These are phyloP conservation scores for Eufriesea mexicana DNA, from an alignment of 1,140 invertebrate genomes.

Conservation along the genomic window DNA sequence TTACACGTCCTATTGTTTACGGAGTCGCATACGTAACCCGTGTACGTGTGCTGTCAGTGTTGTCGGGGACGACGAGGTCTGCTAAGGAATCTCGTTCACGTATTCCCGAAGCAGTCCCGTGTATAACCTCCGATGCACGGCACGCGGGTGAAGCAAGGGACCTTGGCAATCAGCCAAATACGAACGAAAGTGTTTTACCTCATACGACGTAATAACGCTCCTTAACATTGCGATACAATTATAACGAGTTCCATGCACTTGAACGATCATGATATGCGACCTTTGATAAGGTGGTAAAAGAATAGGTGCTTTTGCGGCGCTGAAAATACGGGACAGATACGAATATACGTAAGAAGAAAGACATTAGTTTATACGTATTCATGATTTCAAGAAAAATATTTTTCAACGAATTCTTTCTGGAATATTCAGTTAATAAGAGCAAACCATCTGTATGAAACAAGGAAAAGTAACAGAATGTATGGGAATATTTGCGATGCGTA, in stretches of 20 bases:
- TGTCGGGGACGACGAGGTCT: conserved; percentile 19
- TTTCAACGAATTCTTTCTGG: not conserved
- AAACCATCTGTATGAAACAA: too few species aligned
- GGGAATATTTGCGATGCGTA: not conserved
- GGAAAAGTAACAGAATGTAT: not conserved
- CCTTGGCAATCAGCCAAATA: conserved; percentile 78
- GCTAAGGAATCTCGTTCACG: conserved; percentile 59
- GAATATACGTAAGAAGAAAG: not conserved
- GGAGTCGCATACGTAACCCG: conserved; percentile 57
- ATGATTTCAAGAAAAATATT: conserved; percentile 3
- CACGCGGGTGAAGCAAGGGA: conserved; percentile 70
- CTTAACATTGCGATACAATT: conserved; percentile 43
- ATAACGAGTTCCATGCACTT: conserved; percentile 61
- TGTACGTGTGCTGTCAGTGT: conserved; percentile 35
- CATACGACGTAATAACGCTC: conserved; percentile 62
- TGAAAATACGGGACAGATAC: not conserved
- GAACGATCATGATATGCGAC: not conserved
- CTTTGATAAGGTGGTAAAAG: not conserved
- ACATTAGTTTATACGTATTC: not conserved
- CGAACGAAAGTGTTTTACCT: conserved; percentile 76
- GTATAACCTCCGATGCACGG: conserved; percentile 54
- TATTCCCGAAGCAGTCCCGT: conserved; percentile 52
- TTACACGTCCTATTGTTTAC: conserved; percentile 64
- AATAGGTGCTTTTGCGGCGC: not conserved
- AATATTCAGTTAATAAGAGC: not conserved